Evolutionary conservation across 1,140 invertebrate genomes (phyloP).

Genomic region (Odontomachus brunneus): DNA sequence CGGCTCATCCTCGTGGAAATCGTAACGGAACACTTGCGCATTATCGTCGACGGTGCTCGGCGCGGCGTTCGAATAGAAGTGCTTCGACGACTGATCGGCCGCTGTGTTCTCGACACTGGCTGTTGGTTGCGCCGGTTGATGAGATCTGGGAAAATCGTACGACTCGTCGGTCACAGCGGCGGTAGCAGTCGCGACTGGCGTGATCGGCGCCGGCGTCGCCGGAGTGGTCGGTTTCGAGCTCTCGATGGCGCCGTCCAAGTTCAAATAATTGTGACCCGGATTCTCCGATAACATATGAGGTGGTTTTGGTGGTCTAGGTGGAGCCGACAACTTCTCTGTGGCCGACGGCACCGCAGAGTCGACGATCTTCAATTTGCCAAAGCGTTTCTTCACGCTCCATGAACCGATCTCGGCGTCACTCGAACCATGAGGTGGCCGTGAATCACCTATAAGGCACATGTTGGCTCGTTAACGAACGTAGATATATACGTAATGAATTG

Average conservation of each 20-base stretch:
- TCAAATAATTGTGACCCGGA: conserved; percentile 86
- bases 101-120: conserved; percentile 68
- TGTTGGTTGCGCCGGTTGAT: conserved; percentile 84
- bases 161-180: conserved; percentile 87
- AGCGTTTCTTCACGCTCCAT: conserved; percentile 87
- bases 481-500: neutral
- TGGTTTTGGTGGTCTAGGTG: conserved; percentile 92
- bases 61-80: conserved; percentile 91
- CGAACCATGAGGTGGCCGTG: conserved; percentile 85
- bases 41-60: conserved; percentile 87
- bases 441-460: conserved; percentile 71
- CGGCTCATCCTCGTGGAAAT: conserved; percentile 86
- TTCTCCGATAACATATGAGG: conserved; percentile 85
- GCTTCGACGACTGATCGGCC: conserved; percentile 82
- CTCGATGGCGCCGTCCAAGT: conserved; percentile 83
- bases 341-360: conserved; percentile 74
- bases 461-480: conserved; percentile 28
- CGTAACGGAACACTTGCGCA: conserved; percentile 87
- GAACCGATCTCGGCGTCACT: conserved; percentile 87
- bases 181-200: conserved; percentile 72
- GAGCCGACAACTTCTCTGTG: conserved; percentile 84
- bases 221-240: conserved; percentile 82
- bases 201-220: conserved; percentile 79
- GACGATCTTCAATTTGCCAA: conserved; percentile 86
- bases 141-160: conserved; percentile 91